A percentile compares a stretch with the other conserved stretches of the same genome.
Conservation (phyloP, 1,140 invertebrate species). For the Palaemon carinicauda region DNA sequence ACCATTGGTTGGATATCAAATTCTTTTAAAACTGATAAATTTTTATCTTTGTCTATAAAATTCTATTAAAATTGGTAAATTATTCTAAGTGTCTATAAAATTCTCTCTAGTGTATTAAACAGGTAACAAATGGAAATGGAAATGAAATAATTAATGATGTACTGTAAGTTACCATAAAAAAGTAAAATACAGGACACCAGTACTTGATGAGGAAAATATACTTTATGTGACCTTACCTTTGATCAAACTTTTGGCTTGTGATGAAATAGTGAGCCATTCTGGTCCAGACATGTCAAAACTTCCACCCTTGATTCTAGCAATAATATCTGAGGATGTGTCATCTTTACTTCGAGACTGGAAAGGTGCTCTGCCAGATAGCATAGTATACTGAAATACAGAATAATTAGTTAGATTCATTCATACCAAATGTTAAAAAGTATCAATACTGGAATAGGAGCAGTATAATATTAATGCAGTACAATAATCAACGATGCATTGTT, state of each 20-base stretch:
- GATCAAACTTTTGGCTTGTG: conserved; percentile 79
- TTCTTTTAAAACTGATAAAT: no score
- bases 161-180: no score
- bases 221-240: conserved; percentile 66
- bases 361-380: conserved; percentile 85
- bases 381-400: conserved; percentile 76
- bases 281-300: conserved; percentile 78
- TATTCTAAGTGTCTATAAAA: no score
- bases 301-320: conserved; percentile 80
- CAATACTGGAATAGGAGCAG: no score
- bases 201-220: not conserved
- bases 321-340: conserved; percentile 77
- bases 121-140: no score
- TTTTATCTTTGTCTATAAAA: no score
- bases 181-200: not conserved
- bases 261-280: conserved; percentile 78
- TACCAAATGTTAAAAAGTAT: conserved; percentile 32
- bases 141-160: no score
- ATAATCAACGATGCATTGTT: no score
- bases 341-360: conserved; percentile 77
- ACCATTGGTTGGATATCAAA: no score
- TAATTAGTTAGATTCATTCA: not conserved
- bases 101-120: no score
- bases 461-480: no score
- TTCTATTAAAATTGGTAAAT: no score